Evolutionary conservation across 2,113 vertebrate species (phyloP).

Genomic region (Heterotis niloticus): DNA sequence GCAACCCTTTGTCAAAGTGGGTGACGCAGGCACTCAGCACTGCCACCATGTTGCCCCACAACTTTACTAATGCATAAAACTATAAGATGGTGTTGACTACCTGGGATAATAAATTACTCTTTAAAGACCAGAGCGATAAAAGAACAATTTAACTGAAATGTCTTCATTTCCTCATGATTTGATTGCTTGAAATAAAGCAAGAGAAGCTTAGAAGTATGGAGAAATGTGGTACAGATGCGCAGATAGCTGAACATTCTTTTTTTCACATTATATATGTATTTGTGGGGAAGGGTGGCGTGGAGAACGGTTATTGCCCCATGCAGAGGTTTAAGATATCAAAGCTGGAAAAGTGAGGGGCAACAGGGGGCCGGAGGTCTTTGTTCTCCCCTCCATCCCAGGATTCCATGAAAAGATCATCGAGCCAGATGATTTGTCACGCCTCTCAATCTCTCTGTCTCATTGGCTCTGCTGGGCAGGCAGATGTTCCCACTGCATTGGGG

Average conservation of each 20-base stretch:
- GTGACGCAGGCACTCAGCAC: too few species aligned
- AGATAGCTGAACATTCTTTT: constrained; percentile 47
- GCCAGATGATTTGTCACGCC: constrained; percentile 65
- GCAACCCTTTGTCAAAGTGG: too few species aligned
- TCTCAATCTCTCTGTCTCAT: constrained; percentile 53
- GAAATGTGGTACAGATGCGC: not conserved
- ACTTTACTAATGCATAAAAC: too few species aligned
- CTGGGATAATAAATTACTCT: too few species aligned
- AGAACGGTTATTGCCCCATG: constrained; percentile 52
- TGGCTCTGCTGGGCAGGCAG: constrained; percentile 59
- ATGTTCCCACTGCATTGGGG: constrained; percentile 67
- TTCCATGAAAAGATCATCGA: constrained; percentile 68
- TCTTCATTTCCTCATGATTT: too few species aligned
- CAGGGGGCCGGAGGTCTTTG: constrained; percentile 56
- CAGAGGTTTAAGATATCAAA: constrained; percentile 75
- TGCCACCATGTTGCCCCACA: too few species aligned
- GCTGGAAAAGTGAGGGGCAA: constrained; percentile 49
- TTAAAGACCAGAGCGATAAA: too few species aligned
- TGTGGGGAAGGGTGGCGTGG: constrained; percentile 40
- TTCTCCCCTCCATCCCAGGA: constrained; percentile 60
- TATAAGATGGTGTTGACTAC: too few species aligned
- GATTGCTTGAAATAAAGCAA: too few species aligned
- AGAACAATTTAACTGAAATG: too few species aligned
- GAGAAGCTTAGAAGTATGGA: constrained; percentile 15
- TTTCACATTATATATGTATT: constrained; percentile 59